Base-by-base conservation (phyloP, 2,113 vertebrate genomes). In the Mus spicilegus region DNA sequence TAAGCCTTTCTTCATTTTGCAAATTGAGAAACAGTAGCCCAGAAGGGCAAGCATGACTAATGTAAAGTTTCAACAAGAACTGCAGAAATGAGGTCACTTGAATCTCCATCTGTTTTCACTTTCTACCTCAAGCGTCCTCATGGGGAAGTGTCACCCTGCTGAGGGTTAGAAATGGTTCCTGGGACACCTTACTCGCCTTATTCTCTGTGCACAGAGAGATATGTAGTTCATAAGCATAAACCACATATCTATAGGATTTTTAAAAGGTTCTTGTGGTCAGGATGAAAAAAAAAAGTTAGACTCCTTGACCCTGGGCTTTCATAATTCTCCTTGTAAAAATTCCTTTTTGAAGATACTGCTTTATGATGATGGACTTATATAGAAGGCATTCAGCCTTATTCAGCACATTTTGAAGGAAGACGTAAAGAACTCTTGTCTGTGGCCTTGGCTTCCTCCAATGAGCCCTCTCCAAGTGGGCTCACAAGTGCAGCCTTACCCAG, bases 21-120 rank as follows among this genome's bases (percentile, higher is more conserved):
- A 87, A 82, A 93, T 63, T 76, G 81, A 81, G 76, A 87, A 97
- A 87, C 17, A 69, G 87, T 51, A 58, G 58, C 46, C 36, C 49
- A 72, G 51, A 33, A 81, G 7, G 56, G 42, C 16, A 0, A 3
- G 3, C 2, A 1, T 30, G 28, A 77, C 78, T 93, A 87, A 89
- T n/a, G 2, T 76, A 4, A 94, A 91, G 26, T 78, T 49, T 17
- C 33, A 85, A 42, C 70, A 65, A 11, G 58, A 82, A 56, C 61
- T 90, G 16, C 70, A 72, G 63, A 82, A 78, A 42, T 1, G 39
- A 88, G 36, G n/a, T 39, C 5, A 69, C 46, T 9, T 51, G 33
- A 73, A 22, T 72, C 22, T 1, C 3, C 28, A 54, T 28, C 39
- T 91, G 24, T 67, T 96, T 94, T 87, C 19, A 58, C 77, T 92